Conservation (phyloP, 2,888 invertebrate species). For the Apamea crenata region DNA sequence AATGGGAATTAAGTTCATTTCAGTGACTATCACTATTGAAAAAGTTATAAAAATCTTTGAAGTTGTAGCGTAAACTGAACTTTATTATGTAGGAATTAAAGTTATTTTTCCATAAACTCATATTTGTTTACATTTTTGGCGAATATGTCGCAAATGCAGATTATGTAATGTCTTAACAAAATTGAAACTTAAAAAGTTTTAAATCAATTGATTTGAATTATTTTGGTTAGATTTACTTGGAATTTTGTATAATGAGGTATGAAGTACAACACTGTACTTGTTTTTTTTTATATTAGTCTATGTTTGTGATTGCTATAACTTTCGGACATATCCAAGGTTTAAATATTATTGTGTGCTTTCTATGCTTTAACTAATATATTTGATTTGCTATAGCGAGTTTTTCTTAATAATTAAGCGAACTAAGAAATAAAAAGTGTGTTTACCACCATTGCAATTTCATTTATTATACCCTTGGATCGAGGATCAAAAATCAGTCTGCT, state of each 20-base stretch:
- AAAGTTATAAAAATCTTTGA: too few relatives aligned
- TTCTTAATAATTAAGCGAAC: not conserved
- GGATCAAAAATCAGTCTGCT: too few relatives aligned
- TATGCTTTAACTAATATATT: not conserved
- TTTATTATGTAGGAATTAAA: too few relatives aligned
- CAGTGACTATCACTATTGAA: too few relatives aligned
- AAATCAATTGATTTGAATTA: not conserved
- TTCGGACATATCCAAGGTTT: slow-evolving; percentile 24
- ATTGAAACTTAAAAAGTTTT: slow-evolving; percentile 25
- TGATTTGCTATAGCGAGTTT: not conserved
- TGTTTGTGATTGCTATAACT: not conserved
- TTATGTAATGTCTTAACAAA: not conserved
- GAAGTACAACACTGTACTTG: not conserved
- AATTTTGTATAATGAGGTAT: not conserved
- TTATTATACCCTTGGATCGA: not conserved
- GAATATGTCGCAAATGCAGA: too few relatives aligned
- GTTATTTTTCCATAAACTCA: too few relatives aligned
- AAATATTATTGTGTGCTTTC: slow-evolving; percentile 16
- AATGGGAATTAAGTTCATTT: too few relatives aligned
- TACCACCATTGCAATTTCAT: not conserved
- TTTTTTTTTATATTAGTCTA: not conserved
- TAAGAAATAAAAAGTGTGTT: slow-evolving; percentile 8
- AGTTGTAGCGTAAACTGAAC: too few relatives aligned
- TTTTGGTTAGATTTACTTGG: not conserved
- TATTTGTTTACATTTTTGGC: too few relatives aligned